Conservation (phyloP, 2,888 invertebrate species). For the Drepanosiphum platanoidis region DNA sequence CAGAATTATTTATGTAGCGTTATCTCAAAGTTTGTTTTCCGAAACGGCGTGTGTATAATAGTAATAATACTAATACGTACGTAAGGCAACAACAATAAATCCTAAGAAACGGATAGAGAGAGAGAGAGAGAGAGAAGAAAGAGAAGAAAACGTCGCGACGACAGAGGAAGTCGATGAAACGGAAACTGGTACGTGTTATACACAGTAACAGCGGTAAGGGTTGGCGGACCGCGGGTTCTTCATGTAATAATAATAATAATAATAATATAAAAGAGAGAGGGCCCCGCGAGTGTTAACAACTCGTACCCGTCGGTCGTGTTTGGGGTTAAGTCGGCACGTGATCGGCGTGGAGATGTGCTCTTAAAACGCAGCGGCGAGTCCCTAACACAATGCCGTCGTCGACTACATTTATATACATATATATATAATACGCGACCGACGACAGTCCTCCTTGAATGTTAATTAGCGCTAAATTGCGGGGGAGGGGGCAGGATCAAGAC, state of each 20-base stretch:
- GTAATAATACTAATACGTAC: background rate
- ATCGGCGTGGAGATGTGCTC: conserved; percentile 63
- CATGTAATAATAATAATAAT: too few species aligned
- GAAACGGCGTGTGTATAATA: background rate
- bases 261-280: conserved; percentile 1
- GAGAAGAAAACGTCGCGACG: background rate
- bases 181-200: conserved; percentile 37
- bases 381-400: background rate
- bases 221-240: background rate
- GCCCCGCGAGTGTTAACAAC: conserved; percentile 55
- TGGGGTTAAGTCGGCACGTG: conserved; percentile 63
- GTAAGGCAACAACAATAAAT: too few species aligned
- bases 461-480: conserved; percentile 60
- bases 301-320: conserved; percentile 49
- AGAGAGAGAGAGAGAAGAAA: background rate
- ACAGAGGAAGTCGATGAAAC: conserved; percentile 53
- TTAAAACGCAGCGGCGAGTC: conserved; percentile 22
- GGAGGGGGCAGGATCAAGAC: background rate
- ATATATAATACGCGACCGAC: conserved; percentile 25
- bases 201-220: background rate
- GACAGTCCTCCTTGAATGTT: conserved; percentile 63
- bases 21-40: conserved; percentile 11
- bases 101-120: conserved; percentile 7
- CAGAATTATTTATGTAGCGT: background rate
- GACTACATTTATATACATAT: background rate